Base-by-base conservation (phyloP, 2,113 vertebrate species). In the Charina bottae region DNA sequence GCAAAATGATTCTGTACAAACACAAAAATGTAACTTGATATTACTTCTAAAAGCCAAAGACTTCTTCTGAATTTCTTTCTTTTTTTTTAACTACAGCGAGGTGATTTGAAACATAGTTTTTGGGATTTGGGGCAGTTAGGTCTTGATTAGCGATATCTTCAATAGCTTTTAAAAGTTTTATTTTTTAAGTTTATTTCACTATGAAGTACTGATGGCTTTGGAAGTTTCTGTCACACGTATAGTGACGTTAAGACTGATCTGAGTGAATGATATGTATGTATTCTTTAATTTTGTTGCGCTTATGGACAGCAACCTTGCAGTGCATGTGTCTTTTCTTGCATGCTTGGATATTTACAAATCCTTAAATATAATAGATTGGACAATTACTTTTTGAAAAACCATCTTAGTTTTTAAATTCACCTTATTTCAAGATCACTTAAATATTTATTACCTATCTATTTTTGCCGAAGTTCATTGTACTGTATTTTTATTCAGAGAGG, bases 81-180 rank as follows among this genome's bases (percentile, higher is more conserved):
- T 68, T 33, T 2, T 33, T 15, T 26, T 10, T 15, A 68, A 68
- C 6, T 78, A 37, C 6, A 21, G 15, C 7, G 33, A 6, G 17
- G n/a, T 37, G 0, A 37, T 37, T 78, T 78, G 33, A 72, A 37
- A 72, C 6, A 19, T 5, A 7, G n/a, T 72, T 68, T 19, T 6
- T 15, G 17, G 68, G 33, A 21, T 78, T 78, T 8, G 15, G 37
- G 37, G n/a, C 33, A 15, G 64, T 68, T 68, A 53, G 90, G 55
- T 9, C 12, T n/a, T 46, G 23, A 56, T 83, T 49, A 68, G 0
- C 28, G 37, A 37, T 37, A 37, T 8, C 33, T 23, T 54, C 72
- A 12, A 2, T 68, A n/a, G 21, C 17, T 4, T 0, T 24, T 37
- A 37, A 33, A 56, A 21, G 6, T 24, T 24, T 0, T 9, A 6